Conservation (phyloP, 2,888 invertebrate genomes). For the Conchocele bisecta region DNA sequence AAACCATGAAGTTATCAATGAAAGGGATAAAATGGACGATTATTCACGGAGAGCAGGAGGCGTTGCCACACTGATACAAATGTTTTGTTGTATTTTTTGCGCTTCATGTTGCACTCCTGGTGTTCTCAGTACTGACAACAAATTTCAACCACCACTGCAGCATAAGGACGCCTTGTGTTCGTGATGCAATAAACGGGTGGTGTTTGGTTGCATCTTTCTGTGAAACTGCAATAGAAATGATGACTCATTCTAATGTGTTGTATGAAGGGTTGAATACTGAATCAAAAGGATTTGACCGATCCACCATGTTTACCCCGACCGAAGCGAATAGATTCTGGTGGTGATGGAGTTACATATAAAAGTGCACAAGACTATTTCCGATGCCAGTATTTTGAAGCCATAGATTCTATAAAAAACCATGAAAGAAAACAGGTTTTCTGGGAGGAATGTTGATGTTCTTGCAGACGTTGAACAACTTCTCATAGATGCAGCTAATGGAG, state of each 20-base stretch:
- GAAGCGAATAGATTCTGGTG: conserved; percentile 25
- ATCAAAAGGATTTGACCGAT: conserved; percentile 14
- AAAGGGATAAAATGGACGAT: conserved; percentile 20
- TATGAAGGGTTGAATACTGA: conserved; percentile 3
- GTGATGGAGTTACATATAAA: conserved; percentile 9
- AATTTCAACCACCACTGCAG: conserved; percentile 33
- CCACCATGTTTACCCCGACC: conserved; percentile 18
- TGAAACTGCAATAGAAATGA: conserved; percentile 27
- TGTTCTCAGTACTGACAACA: conserved; percentile 45
- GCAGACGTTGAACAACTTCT: conserved; percentile 24
- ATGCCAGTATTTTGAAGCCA: conserved; percentile 25
- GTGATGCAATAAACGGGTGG: conserved; percentile 18
- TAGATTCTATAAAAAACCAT: conserved; percentile 21
- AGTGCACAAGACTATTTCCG: conserved; percentile 11
- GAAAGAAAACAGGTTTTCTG: conserved; percentile 15
- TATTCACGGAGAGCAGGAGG: conserved; percentile 41
- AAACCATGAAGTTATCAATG: conserved; percentile 36
- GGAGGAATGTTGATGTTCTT: conserved; percentile 4
- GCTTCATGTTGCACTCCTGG: conserved; percentile 33
- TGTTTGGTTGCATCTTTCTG: conserved; percentile 4
- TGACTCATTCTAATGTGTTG: conserved; percentile 18
- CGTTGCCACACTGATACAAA: conserved; percentile 23
- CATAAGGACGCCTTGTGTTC: conserved; percentile 24
- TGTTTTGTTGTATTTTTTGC: conserved; percentile 42
- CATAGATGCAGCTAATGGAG: conserved; percentile 24